Evolutionary conservation across 2,113 vertebrate genomes (phyloP).

Genomic region (Martes martes): DNA sequence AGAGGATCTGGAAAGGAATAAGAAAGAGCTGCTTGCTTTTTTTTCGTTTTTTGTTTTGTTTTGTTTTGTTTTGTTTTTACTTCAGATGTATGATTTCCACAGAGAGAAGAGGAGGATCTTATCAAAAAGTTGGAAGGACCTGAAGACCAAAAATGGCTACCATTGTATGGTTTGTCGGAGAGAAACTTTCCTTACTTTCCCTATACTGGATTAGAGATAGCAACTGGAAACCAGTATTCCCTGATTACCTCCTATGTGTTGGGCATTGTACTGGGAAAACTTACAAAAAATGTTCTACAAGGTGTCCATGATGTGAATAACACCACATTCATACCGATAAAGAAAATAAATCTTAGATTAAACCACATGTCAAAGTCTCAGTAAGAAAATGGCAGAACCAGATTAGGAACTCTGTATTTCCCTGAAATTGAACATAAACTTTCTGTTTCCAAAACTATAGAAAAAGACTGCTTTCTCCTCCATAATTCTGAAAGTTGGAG

Average conservation of each 20-base stretch:
- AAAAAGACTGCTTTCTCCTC: neutral
- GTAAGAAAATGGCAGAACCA: neutral
- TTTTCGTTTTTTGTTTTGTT: neutral
- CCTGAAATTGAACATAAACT: neutral
- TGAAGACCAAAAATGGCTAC: neutral
- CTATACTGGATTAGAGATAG: neutral
- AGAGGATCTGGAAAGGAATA: neutral
- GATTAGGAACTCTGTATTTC: neutral
- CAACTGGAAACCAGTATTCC: neutral
- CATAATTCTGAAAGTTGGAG: neutral
- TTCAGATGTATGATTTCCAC: neutral
- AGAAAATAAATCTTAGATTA: neutral
- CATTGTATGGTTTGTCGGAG: neutral
- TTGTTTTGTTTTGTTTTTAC: neutral
- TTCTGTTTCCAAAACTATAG: neutral
- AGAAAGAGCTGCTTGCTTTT: neutral
- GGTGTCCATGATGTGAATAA: neutral
- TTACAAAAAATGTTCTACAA: neutral
- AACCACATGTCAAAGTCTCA: neutral
- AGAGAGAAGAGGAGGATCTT: neutral
- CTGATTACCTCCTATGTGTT: neutral
- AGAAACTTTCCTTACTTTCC: neutral
- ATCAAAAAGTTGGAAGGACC: neutral
- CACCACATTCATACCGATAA: neutral
- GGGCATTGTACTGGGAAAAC: neutral